phyloP scores from a whole-genome alignment of 2,797 vertebrate genomes.

The Pristis pectinata region DNA sequence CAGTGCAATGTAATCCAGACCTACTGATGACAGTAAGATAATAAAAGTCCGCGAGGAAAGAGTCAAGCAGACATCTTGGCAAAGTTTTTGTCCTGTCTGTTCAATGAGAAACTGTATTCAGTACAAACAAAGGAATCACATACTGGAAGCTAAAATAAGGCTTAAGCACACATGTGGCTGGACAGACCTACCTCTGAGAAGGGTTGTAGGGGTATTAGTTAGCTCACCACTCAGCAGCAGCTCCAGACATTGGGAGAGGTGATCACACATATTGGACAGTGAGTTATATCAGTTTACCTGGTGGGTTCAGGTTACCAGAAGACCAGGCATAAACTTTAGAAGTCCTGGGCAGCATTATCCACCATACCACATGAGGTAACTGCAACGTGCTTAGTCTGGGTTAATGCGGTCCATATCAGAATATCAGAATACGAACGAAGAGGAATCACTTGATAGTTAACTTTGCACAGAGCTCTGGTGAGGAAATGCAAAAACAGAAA shows the following conservation, averaged over 20 bases:
- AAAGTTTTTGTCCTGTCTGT: not conserved
- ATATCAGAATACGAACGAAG: no score
- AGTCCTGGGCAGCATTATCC: no score
- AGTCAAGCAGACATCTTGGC: not conserved
- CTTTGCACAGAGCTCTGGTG: no score
- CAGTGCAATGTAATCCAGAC: not conserved
- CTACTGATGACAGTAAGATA: not conserved
- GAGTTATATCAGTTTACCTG: not conserved
- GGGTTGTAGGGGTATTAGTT: not conserved
- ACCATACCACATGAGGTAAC: no score
- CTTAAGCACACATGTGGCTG: not conserved
- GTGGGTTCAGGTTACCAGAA: no score
- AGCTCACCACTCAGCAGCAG: not conserved
- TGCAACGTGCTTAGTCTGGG: no score
- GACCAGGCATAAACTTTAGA: no score
- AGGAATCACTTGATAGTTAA: no score
- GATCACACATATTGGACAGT: not conserved
- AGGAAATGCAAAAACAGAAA: not conserved
- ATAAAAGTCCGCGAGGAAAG: not conserved
- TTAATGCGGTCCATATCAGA: no score
- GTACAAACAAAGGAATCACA: not conserved
- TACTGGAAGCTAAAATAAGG: not conserved
- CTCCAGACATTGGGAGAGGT: not conserved
- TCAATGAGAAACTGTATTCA: not conserved
- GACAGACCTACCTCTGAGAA: not conserved